Base-by-base conservation (phyloP, 2,113 vertebrate species). In the Pagrus major region DNA sequence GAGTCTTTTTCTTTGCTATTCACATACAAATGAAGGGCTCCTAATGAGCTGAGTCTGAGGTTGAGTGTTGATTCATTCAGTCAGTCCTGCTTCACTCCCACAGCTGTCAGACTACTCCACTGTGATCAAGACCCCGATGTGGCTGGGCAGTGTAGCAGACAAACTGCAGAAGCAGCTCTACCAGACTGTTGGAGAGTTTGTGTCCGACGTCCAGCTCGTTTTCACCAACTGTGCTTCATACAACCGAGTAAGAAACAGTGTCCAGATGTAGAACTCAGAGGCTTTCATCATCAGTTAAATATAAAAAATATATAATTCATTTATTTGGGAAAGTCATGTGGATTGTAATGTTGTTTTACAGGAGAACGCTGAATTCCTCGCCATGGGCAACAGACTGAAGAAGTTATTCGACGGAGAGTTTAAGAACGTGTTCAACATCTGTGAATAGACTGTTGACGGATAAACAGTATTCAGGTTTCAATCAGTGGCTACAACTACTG, bases 161-260 rank as follows among this genome's bases (percentile, higher is more conserved):
- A 93, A 91, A 39, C 85, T 95, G n/a, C 65, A 90, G 64, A 0
- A 8, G 15, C 37, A 71, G 0, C 0, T 33, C 12, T 95, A 95
- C 84, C 3, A n/a, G 29, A 92, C 65, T 0, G 82, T 95, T 0
- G 42, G 74, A 6, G 59, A 91, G 33, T 94, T 95, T 82, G 78
- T 85, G 54, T 74, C 83, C 0, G 94, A 95, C 41, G 2, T 95
- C 29, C 35, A 72, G 18, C 92, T 93, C 67, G 85, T 94, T 75
- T 94, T 95, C 60, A 55, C 70, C 25, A 94, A 94, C 91, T 93
- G 82, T 63, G 71, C 37, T 0, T 51, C 1, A 1, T 92, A 85
- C 41, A 92, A 94, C 86, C 60, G 2, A 76, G 94, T 95, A 71
- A 91, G 89, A 80, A n/a, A 20, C 37, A 0, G 10, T 5, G 10